Percentiles rank a stretch among this genome's conserved stretches.
Evolutionary conservation across 1,140 invertebrate species (phyloP).

Genomic region (Tetragonula clypearis): DNA sequence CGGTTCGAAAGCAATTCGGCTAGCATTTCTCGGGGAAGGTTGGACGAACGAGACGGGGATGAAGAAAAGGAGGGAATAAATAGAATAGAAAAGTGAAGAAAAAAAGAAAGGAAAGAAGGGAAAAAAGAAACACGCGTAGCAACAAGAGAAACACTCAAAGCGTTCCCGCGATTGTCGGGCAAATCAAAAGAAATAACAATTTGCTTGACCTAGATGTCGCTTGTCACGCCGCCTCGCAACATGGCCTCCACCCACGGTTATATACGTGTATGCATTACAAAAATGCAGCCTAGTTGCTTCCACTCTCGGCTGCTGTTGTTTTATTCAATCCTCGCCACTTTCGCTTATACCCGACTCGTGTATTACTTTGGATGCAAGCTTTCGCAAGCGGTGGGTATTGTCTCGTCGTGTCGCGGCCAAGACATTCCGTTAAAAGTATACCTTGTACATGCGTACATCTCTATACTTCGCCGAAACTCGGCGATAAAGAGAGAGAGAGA

Average conservation of each 20-base stretch:
- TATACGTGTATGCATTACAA: conserved; percentile 13
- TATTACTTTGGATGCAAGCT: conserved; percentile 25
- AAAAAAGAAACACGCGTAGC: not conserved
- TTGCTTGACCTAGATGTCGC: conserved; percentile 51
- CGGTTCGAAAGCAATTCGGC: not conserved
- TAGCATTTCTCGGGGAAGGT: too few relatives aligned
- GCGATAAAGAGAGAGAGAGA: not conserved
- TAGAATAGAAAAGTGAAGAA: not conserved
- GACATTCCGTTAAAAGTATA: conserved; percentile 47
- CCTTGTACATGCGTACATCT: not conserved
- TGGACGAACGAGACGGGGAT: not conserved
- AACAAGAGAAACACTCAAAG: not conserved
- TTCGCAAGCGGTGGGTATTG: conserved; percentile 18
- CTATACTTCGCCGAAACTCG: not conserved
- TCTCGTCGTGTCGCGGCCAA: conserved; percentile 8
- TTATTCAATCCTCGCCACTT: conserved; percentile 50
- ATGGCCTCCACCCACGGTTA: not conserved
- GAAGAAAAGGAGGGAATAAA: not conserved
- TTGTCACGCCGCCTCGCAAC: not conserved
- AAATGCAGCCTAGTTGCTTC: not conserved
- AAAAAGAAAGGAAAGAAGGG: not conserved
- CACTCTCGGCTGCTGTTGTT: not conserved
- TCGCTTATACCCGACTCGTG: not conserved
- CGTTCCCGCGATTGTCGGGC: conserved; percentile 1
- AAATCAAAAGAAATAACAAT: conserved; percentile 62